Evolutionary conservation across 2,797 vertebrate genomes (phyloP).

Genomic region (Euthynnus affinis): DNA sequence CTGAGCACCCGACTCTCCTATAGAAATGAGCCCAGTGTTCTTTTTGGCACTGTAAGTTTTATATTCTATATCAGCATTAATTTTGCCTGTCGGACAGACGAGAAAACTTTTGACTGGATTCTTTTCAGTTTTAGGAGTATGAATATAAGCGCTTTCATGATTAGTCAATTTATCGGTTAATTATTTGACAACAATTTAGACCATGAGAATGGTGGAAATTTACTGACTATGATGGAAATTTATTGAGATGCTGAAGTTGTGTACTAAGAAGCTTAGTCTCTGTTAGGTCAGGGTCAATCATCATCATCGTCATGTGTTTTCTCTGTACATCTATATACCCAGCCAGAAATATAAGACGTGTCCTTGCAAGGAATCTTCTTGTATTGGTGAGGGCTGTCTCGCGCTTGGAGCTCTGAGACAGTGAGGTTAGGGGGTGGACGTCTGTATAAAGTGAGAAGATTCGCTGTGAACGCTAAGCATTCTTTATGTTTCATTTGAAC

Average conservation of each 20-base stretch:
- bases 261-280: not conserved
- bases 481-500: not conserved
- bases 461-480: not conserved
- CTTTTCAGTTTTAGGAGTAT: not conserved
- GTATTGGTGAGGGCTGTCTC: not conserved
- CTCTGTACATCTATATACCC: not conserved
- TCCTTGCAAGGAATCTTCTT: not conserved
- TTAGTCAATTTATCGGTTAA: not conserved
- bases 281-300: not conserved
- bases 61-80: slow-evolving; percentile 30
- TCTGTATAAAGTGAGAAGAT: not conserved
- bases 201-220: not conserved
- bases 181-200: not conserved
- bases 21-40: slow-evolving; percentile 29
- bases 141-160: not conserved
- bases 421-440: too few relatives aligned
- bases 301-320: not conserved
- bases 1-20: slow-evolving; percentile 41
- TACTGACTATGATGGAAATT: not conserved
- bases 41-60: slow-evolving; percentile 37
- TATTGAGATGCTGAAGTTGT: too few relatives aligned
- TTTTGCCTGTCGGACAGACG: not conserved
- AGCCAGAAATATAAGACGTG: not conserved
- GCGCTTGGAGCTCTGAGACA: too few relatives aligned
- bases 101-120: slow-evolving; percentile 6